Evolutionary conservation across 2,888 invertebrate genomes (phyloP).

Genomic region (Clepsis dumicolana): DNA sequence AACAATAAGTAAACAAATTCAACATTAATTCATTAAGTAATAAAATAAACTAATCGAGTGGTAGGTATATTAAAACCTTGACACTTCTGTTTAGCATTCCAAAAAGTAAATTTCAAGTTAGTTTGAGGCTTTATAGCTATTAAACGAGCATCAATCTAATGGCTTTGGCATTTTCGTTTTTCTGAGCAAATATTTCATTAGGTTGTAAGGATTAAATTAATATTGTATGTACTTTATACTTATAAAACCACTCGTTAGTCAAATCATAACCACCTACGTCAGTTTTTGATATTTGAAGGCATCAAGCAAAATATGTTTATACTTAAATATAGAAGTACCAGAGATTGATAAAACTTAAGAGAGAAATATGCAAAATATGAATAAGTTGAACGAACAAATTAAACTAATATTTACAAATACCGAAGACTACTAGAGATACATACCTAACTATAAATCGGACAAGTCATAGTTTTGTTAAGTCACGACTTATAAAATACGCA

Average conservation of each 20-base stretch:
- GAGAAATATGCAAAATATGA: too few relatives aligned
- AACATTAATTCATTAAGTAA: not conserved
- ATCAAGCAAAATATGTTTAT: too few relatives aligned
- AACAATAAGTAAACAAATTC: conserved; percentile 15
- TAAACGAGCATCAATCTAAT: conserved; percentile 40
- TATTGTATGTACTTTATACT: not conserved
- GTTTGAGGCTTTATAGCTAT: conserved; percentile 42
- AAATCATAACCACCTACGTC: not conserved
- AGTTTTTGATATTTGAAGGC: not conserved
- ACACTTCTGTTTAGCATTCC: conserved; percentile 54
- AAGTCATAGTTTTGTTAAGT: not conserved
- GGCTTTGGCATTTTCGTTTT: conserved; percentile 36
- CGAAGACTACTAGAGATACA: not conserved
- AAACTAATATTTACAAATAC: too few relatives aligned
- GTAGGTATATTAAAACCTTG: conserved; percentile 54
- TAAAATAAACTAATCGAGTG: conserved; percentile 14
- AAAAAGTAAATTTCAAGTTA: conserved; percentile 56
- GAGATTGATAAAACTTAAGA: too few relatives aligned
- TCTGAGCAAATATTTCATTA: conserved; percentile 21
- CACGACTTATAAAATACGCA: not conserved
- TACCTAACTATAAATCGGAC: not conserved
- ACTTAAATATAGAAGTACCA: too few relatives aligned
- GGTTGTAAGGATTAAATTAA: conserved; percentile 16
- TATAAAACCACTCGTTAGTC: conserved; percentile 1
- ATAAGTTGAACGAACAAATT: too few relatives aligned